Percentiles rank a stretch among this genome's conserved stretches.
phyloP scores from a whole-genome alignment of 2,113 vertebrate species.

The Aegotheles bennettii region DNA sequence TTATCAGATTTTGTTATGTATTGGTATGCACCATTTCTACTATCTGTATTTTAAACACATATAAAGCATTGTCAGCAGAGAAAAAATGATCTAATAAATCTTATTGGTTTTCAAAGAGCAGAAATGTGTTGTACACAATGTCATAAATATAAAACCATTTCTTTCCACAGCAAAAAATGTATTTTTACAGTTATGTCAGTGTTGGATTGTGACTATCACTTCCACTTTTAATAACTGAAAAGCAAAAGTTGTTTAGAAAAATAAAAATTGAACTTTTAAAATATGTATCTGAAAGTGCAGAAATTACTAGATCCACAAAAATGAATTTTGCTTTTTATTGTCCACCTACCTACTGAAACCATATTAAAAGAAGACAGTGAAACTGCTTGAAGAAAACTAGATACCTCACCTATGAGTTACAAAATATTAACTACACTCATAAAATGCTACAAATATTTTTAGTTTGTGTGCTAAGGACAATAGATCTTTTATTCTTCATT shows the following conservation, averaged over 20 bases:
- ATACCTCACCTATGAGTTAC: neutral
- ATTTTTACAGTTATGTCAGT: slow-evolving; percentile 2
- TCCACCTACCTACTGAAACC: neutral
- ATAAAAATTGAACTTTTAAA: neutral
- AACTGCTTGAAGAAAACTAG: neutral
- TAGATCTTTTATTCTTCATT: neutral
- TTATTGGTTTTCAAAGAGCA: slow-evolving; percentile 21
- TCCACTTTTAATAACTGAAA: neutral
- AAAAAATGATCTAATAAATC: slow-evolving; percentile 40
- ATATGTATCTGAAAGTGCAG: neutral
- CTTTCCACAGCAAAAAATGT: neutral
- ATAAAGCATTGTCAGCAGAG: neutral
- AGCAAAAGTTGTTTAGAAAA: neutral
- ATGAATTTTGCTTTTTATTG: neutral
- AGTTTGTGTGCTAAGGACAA: neutral
- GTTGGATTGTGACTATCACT: neutral
- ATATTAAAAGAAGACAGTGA: neutral
- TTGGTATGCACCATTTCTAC: neutral
- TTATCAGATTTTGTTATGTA: slow-evolving; percentile 8
- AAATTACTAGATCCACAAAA: neutral
- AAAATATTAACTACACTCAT: neutral
- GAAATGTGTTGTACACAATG: neutral
- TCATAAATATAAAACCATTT: slow-evolving; percentile 3
- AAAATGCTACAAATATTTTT: neutral
- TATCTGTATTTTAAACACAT: slow-evolving; percentile 30